Conservation (phyloP, 2,113 vertebrate species). For the Tonatia bakeri region DNA sequence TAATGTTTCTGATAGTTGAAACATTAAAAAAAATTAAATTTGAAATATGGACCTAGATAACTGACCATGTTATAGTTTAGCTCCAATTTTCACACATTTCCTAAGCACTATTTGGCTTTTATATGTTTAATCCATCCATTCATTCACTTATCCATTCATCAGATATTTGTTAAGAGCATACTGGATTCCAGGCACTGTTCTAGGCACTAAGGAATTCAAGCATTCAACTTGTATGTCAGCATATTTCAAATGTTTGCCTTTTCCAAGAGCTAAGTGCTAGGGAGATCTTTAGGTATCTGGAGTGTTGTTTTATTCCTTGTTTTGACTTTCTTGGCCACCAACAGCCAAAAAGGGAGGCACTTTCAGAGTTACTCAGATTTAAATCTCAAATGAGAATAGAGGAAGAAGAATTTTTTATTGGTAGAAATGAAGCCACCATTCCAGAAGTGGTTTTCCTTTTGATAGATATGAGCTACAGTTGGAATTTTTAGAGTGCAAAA, state of each 20-base stretch:
- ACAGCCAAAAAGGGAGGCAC: not conserved
- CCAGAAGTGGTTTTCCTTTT: not conserved
- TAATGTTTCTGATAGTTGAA: constrained; percentile 22
- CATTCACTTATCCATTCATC: not conserved
- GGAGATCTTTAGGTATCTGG: not conserved
- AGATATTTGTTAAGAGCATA: not conserved
- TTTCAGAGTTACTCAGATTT: not conserved
- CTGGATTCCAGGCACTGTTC: not conserved
- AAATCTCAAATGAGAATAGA: not conserved
- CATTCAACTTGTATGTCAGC: not conserved
- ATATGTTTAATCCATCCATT: not conserved
- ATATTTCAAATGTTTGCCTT: not conserved
- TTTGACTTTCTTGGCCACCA: not conserved
- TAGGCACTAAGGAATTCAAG: not conserved
- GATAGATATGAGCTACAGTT: not conserved
- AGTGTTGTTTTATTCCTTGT: not conserved
- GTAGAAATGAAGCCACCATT: constrained; percentile 25
- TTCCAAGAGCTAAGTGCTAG: not conserved
- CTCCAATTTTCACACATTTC: not conserved
- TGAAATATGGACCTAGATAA: constrained; percentile 8
- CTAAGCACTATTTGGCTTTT: not conserved
- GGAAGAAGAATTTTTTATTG: not conserved
- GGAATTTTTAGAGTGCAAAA: not conserved
- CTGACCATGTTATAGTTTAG: not conserved
- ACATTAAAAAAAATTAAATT: constrained; percentile 38